A percentile compares a stretch with the other conserved stretches of the same genome.
Conservation (phyloP, 2,797 vertebrate genomes). For the Artibeus lituratus region DNA sequence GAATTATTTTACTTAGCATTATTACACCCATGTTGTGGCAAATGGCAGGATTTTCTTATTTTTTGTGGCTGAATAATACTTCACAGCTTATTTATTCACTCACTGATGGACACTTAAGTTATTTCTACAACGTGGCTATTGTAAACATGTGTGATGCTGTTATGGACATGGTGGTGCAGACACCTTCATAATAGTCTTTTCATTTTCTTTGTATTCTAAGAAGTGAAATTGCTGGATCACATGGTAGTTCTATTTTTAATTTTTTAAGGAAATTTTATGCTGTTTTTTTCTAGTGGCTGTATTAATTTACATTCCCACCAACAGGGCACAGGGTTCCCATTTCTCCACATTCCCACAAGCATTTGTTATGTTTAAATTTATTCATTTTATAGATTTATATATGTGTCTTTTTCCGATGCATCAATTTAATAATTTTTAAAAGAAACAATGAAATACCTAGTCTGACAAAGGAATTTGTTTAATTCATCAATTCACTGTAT, state of each 20-base stretch:
- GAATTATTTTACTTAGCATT: background rate
- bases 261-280: background rate
- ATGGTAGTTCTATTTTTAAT: background rate
- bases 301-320: background rate
- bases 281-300: background rate
- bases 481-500: background rate
- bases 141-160: background rate
- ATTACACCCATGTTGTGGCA: background rate
- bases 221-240: background rate
- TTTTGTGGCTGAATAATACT: background rate
- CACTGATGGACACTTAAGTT: background rate
- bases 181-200: background rate
- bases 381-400: constrained; percentile 1
- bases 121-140: background rate
- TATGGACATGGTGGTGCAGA: too few relatives aligned
- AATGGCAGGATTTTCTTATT: background rate
- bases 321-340: background rate
- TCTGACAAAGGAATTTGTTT: constrained; percentile 5
- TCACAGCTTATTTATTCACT: background rate
- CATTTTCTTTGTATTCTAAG: background rate
- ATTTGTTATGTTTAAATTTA: background rate
- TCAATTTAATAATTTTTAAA: background rate
- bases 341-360: background rate
- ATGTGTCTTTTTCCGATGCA: background rate
- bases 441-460: background rate